These are phyloP conservation scores for Porphyrio hochstetteri DNA, from an alignment of 2,113 vertebrate genomes.

Conservation along the genomic window DNA sequence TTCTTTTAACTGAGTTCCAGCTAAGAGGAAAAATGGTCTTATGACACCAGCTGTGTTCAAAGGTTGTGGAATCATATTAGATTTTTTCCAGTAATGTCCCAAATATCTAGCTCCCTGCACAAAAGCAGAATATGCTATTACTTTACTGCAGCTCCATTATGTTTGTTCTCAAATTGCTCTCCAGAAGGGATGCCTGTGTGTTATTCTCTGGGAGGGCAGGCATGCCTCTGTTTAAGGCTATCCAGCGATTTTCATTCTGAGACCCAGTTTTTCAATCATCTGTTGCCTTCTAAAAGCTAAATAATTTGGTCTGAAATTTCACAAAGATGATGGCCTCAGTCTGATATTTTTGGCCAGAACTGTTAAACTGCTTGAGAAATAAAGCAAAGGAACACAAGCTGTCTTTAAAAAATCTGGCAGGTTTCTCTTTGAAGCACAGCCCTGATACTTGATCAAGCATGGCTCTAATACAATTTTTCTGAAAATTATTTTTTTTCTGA, in stretches of 20 bases:
- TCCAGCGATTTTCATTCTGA: not conserved
- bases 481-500: not conserved
- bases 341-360: not conserved
- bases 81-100: not conserved
- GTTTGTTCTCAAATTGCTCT: not conserved
- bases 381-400: not conserved
- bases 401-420: not conserved
- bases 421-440: not conserved
- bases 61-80: not conserved
- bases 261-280: not conserved
- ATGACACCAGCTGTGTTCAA: not conserved
- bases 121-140: not conserved
- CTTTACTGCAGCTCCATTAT: not conserved
- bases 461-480: not conserved
- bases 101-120: not conserved
- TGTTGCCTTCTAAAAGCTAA: not conserved
- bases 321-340: not conserved
- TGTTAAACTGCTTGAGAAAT: not conserved
- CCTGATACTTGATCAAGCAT: not conserved
- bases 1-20: not conserved
- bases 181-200: not conserved
- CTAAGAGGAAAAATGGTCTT: not conserved
- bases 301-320: not conserved
- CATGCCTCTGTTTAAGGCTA: not conserved
- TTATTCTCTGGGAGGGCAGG: not conserved